These are phyloP conservation scores for Arenaria interpres DNA, from an alignment of 2,113 vertebrate species.

Conservation along the genomic window DNA sequence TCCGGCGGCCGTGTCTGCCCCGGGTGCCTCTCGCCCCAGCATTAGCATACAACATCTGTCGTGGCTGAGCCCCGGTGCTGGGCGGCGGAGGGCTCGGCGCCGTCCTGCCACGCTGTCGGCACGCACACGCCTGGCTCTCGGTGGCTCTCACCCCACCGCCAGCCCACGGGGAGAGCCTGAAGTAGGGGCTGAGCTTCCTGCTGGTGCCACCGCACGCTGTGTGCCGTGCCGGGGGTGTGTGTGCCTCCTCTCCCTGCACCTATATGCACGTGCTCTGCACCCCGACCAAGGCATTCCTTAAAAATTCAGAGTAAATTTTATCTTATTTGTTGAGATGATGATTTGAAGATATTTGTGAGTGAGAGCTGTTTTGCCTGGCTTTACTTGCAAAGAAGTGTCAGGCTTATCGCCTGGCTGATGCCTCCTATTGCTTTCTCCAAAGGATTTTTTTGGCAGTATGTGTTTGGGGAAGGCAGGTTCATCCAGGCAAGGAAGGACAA, in stretches of 20 bases:
- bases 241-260: background rate
- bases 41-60: background rate
- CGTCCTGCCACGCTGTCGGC: fast-evolving
- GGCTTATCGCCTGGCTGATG: background rate
- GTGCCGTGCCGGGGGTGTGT: fast-evolving
- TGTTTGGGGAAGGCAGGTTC: background rate
- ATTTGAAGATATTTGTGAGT: background rate
- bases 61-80: fast-evolving
- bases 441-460: background rate
- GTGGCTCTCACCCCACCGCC: fast-evolving
- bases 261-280: fast-evolving
- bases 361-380: background rate
- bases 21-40: fast-evolving
- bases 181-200: fast-evolving
- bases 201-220: fast-evolving
- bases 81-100: fast-evolving
- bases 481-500: background rate
- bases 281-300: too few relatives aligned
- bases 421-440: fast-evolving
- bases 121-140: background rate
- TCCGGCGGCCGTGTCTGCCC: background rate
- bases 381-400: too few relatives aligned
- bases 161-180: fast-evolving
- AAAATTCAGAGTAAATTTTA: background rate
- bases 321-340: background rate